Base-by-base conservation (phyloP, 2,113 vertebrate species). In the Myrmecophaga tridactyla region DNA sequence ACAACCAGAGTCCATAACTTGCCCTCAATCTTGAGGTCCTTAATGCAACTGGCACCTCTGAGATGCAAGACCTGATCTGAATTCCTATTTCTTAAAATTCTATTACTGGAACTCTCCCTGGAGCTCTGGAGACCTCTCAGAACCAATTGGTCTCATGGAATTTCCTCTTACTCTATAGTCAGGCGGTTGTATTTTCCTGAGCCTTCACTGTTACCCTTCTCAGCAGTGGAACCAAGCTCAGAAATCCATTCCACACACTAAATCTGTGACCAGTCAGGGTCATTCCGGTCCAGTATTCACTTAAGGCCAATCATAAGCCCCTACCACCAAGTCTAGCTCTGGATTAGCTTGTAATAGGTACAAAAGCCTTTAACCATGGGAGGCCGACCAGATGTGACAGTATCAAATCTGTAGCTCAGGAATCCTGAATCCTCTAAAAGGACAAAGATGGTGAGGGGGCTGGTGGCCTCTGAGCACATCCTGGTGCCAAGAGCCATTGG, bases 1-100 rank as follows among this genome's bases (percentile, higher is more conserved):
- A 20, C 9, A 76, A 60, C 15, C 29, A 62, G 60, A 67, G 8
- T 94, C 21, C 86, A 10, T 31, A 73, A 58, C 27, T 89, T 78
- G 72, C 25, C 21, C 62, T 97, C 81, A 51, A 41, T 41, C 18
- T 63, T 73, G 18, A 85, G 14, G 56, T 95, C 41, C 41, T 58
- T 94, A 39, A 43, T 81, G 29, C n/a, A 83, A 41, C 43, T 34
- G 31, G 41, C 18, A 82, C 23, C 15, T 34, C 27, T 39, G 51
- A 81, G 13, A 56, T 46, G 3, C 21, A 95, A 89, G 20, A 85
- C 27, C 46, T 88, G 81, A 53, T n/a, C 65, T 82, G 9, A n/a
- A 73, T 65, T 65, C 60, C 39, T 77, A 5, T 65, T 90, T 36
- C 7, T 73, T 41, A 62, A 73, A 58, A 65, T 78, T 36, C 14